phyloP scores from a whole-genome alignment of 2,797 vertebrate genomes.

The Acanthurus lineatus region DNA sequence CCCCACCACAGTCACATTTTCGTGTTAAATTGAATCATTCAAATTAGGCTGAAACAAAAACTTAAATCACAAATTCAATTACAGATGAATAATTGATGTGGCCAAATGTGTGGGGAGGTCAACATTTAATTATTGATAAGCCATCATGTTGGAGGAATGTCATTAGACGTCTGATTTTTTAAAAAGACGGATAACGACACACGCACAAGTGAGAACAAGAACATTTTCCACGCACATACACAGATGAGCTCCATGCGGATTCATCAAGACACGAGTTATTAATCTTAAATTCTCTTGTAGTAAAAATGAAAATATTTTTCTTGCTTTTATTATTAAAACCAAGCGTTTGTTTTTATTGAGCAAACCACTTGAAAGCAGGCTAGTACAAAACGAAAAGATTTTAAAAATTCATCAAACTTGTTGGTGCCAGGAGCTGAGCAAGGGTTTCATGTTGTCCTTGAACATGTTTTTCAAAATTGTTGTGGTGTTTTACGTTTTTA shows the following conservation, averaged over 20 bases:
- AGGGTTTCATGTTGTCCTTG: no score
- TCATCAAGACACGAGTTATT: not conserved
- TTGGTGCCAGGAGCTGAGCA: not conserved
- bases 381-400: constrained; percentile 2
- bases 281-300: not conserved
- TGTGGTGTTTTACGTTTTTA: not conserved
- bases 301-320: not conserved
- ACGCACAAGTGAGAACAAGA: constrained; percentile 6
- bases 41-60: constrained; percentile 63
- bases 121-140: constrained; percentile 77
- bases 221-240: not conserved
- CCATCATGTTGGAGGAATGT: constrained; percentile 81
- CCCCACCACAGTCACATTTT: constrained; percentile 4
- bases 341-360: not conserved
- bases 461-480: not conserved
- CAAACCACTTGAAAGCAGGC: not conserved
- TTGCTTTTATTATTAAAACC: not conserved
- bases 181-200: constrained; percentile 60
- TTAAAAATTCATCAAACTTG: not conserved
- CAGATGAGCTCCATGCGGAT: not conserved
- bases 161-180: constrained; percentile 48
- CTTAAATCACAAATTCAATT: constrained; percentile 63
- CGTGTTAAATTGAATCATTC: constrained; percentile 35
- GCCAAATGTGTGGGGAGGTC: constrained; percentile 81
- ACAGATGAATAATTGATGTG: constrained; percentile 73